Conservation (phyloP, 2,797 vertebrate genomes). For the Champsocephalus esox region DNA sequence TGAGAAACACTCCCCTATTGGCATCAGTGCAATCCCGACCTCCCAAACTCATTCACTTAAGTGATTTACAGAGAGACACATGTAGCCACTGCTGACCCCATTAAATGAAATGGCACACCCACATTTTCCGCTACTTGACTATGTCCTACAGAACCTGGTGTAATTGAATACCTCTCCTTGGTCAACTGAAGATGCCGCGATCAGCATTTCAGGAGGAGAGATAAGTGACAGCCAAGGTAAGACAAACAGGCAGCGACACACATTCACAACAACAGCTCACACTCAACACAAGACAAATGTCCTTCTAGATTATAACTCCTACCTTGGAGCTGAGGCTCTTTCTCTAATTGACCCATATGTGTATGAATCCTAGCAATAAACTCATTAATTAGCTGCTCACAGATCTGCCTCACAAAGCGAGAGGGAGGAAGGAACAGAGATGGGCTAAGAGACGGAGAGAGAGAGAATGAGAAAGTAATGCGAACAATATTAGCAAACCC, state of each 20-base stretch:
- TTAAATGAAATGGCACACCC: conserved; percentile 64
- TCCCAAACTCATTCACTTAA: conserved; percentile 28
- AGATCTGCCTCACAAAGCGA: conserved; percentile 52
- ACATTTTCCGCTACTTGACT: conserved; percentile 73
- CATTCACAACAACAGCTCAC: conserved; percentile 28
- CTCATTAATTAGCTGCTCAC: conserved; percentile 76
- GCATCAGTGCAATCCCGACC: conserved; percentile 20
- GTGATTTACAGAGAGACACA: conserved; percentile 46
- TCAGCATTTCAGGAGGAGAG: conserved; percentile 53
- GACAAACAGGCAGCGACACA: conserved; percentile 42
- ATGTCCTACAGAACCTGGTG: conserved; percentile 62
- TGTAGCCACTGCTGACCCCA: conserved; percentile 55
- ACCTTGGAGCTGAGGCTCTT: conserved; percentile 33
- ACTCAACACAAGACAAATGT: conserved; percentile 43
- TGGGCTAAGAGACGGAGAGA: conserved; percentile 1
- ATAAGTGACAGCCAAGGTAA: conserved; percentile 54
- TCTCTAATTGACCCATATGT: conserved; percentile 69
- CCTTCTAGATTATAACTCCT: conserved; percentile 41
- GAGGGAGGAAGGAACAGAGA: conserved; percentile 34
- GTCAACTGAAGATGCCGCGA: conserved; percentile 56
- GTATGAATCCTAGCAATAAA: conserved; percentile 71
- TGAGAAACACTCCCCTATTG: conserved; percentile 22
- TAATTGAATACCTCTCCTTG: conserved; percentile 64
- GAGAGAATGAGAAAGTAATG: conserved; percentile 42
- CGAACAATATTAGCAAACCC: conserved; percentile 52